Base-by-base conservation (phyloP, 1,140 invertebrate species). In the Aphis gossypii region DNA sequence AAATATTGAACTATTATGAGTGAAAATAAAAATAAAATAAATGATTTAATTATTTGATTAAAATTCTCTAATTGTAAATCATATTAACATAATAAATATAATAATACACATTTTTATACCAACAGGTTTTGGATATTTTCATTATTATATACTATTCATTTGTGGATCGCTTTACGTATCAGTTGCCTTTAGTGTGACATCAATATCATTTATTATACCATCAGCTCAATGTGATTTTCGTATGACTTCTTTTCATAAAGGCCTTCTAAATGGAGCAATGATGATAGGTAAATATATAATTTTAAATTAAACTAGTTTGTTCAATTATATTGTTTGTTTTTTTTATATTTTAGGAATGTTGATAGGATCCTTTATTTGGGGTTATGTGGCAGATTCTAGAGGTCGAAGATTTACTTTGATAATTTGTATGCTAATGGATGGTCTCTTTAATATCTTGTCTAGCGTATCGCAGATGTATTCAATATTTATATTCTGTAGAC, bases 151-250 rank as follows among this genome's bases (percentile, higher is more conserved):
- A 95, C 96, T 99, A 95, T 96, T 97, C 95, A 97, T 98, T 95
- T 98, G 98, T 96, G 98, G 98, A 93, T 97, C 98, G 95, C 98
- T 98, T 94, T 98, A 98, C 95, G 98, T 98, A 84, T 98, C 98
- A 95, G 98, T 99, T 96, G 98, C 99, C 96, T 98, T 99, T 96
- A 98, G 99, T 96, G 97, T 99, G 95, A 98, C 98, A 94, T 98
- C 98, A 91, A 98, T 98, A 97, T 98, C 98, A 92, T 99, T 99
- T 96, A 97, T 99, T 95, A 95, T 99, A 88, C 98, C 98, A 82
- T 98, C 98, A 94, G 98, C 98, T 92, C 97, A 98, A 96, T 98
- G 98, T 96, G 98, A 99, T 95, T 96, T 99, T 94, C 96, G 98
- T 83, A 96, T 99, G 95, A 97, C 97, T 94, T 98, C 98, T 41